Evolutionary conservation across 2,113 vertebrate species (phyloP), one percentile per base, ranked within the genome.

Genomic region (Hippocampus barbouri): DNA sequence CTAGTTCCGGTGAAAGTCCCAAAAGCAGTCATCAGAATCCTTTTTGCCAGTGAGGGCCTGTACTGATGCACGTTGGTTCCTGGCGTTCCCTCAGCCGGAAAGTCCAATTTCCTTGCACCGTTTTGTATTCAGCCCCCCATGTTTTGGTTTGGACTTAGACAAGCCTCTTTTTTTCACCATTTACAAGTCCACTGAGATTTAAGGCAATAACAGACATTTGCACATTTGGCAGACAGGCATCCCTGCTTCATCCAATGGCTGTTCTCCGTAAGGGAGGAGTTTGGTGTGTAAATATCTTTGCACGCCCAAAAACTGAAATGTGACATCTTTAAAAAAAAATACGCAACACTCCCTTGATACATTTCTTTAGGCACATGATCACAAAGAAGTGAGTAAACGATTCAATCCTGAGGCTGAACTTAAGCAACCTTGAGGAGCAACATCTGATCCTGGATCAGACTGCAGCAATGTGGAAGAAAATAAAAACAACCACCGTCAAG

Each of bases 331-430:
- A 38, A 78, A 82, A 81, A 77, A 38, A 56, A 79, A 81, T 80
- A 74, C 60, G 60, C 72, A 87, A 80, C 57, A 73, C 83, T 89
- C 85, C 80, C 80, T 89, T 78, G 80, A 86, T 75, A 76, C 63
- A 34, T 86, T 86, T 60, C 78, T 89, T 90, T 91, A 91, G 88
- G 89, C 89, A 91, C 87, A 74, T 85, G 73, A 82, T 91, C 88
- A 91, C 85, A 88, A 81, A 51, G 73, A 82, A 86, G 82, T 86
- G 77, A 88, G 89, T 90, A 91, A 91, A 91, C 83, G 88, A 87
- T 76, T 56, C 21, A 84, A 80, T 90, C 88, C 83, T 80, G 73
- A 81, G 83, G 84, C 78, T 79, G 77, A 85, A 69, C 77, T 38
- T 80, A 78, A 82, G 78, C 78, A 78, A 84, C 76, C 71, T 80